A percentile compares a stretch with the other conserved stretches of the same genome.
Evolutionary conservation across 2,888 invertebrate genomes (phyloP).

Genomic region (Nycteola revayana): DNA sequence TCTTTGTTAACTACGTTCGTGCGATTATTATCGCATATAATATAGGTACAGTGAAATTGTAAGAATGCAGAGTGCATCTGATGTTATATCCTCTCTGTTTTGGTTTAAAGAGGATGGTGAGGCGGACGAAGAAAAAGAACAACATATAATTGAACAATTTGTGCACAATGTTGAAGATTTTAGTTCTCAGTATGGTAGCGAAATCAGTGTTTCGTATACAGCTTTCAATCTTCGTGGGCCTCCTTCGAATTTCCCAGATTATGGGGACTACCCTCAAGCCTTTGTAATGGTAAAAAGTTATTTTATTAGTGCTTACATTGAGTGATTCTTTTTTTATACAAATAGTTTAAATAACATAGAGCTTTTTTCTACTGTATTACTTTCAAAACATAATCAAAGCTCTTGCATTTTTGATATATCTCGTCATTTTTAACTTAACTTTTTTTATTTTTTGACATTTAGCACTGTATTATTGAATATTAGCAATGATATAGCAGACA

Average conservation of each 20-base stretch:
- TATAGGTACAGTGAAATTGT: slow-evolving; percentile 8
- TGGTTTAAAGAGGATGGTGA: slow-evolving; percentile 63
- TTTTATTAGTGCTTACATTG: too few relatives aligned
- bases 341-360: too few relatives aligned
- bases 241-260: slow-evolving; percentile 92
- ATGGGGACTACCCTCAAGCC: slow-evolving; percentile 95
- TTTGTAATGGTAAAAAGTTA: slow-evolving; percentile 96
- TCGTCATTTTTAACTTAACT: too few relatives aligned
- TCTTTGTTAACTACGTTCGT: slow-evolving; percentile 8
- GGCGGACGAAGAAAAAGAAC: slow-evolving; percentile 51
- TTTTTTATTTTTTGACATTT: too few relatives aligned
- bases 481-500: too few relatives aligned
- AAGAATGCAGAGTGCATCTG: slow-evolving; percentile 70
- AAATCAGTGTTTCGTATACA: slow-evolving; percentile 93
- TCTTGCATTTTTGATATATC: too few relatives aligned
- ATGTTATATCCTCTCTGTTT: slow-evolving; percentile 67
- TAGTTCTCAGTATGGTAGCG: slow-evolving; percentile 95
- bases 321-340: too few relatives aligned
- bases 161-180: slow-evolving; percentile 90
- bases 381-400: too few relatives aligned
- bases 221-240: slow-evolving; percentile 93
- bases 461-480: too few relatives aligned
- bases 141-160: slow-evolving; percentile 86
- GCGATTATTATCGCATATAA: slow-evolving; percentile 6
- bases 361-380: too few relatives aligned